Evolutionary conservation across 2,113 vertebrate species (phyloP), one percentile per base, ranked within the genome.

Genomic region (Lepisosteus osseus): DNA sequence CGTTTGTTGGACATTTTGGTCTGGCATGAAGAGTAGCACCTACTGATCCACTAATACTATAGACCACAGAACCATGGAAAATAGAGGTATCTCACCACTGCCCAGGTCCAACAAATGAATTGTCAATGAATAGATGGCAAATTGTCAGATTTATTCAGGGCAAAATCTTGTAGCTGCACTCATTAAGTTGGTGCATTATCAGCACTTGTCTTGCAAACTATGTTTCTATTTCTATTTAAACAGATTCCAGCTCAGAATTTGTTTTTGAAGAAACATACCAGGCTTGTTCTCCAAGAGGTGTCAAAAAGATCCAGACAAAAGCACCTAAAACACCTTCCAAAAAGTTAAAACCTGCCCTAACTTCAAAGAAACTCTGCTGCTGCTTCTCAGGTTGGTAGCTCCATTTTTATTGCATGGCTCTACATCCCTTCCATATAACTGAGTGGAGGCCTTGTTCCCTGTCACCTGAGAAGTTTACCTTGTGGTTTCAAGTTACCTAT

Each of bases 201-300:
- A 15, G 67, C 17, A 42, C 54, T 40, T 12, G 55, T 69, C 54
- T 43, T 3, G 13, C 13, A 41, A 57, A 15, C 12, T 57, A 7
- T 7, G 17, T 42, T 14, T 47, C 13, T 44, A 40, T 15, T 70
- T 65, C 4, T 73, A 0, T 77, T 15, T 76, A 72, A 72, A 76
- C 45, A 97, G 95, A 96, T 77, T 90, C 95, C 76, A 90, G 87
- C 54, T 83, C 94, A 3, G 94, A 95, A 80, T 95, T 97, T 80
- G 92, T 96, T 54, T 94, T 97, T 72, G 94, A 96, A 82, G 95
- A 98, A 80, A 90, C 94, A 17, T 96, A 95, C 79, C 96, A 98
- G 83, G 90, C 92, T 0, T 96, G 94, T 7, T 82, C 96, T 40
- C 85, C 93, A 55, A 92, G 90, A 17, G 94, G 94, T 44, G 90